Base-by-base conservation (phyloP, 2,888 invertebrate species). In the Limenitis camilla region DNA sequence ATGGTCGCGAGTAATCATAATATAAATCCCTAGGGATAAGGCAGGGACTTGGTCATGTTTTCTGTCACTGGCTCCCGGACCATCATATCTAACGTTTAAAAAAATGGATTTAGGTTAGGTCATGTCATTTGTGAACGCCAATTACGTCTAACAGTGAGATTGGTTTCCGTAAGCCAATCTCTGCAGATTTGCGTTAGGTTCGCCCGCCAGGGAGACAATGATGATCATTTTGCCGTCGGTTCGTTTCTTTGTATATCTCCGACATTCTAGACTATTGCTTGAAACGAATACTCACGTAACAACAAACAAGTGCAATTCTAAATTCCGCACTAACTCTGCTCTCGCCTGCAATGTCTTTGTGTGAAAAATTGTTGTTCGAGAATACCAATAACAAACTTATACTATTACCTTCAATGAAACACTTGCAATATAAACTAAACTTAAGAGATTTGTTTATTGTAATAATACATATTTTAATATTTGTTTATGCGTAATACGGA, bases 301-400 rank as follows among this genome's bases (percentile, higher is more conserved):
- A 40, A 47, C 27, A 29, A 40, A 40, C 19, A n/a, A 32, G 39
- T 32, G 47, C 39, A 47, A 32, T 47, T 40, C 50, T 47, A 19
- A 44, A 43, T 47, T 43, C 32, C 40, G 46, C 46, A 36, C 48
- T 40, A 49, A 49, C 33, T 41, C 36, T 35, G 49, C 41, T 35
- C 50, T 55, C 36, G 50, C 41, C 39, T 28, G 44, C 42, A 49
- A 46, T 56, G 49, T 56, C 49, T 59, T 59, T 54, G 58, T 58
- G 49, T 49, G 51, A 53, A 56, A 58, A 45, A 49, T 58, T 58
- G 51, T 49, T 55, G 53, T 53, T 40, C 40, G 50, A 53, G 53
- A 51, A 53, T 47, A 47, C 46, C 52, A 56, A 59, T 56, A 59
- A 59, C 52, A 54, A 55, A 54, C 44, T 54, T 52, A 52, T 47